Base-by-base conservation (phyloP, 2,888 invertebrate genomes). In the Tetrapedia diversipes region DNA sequence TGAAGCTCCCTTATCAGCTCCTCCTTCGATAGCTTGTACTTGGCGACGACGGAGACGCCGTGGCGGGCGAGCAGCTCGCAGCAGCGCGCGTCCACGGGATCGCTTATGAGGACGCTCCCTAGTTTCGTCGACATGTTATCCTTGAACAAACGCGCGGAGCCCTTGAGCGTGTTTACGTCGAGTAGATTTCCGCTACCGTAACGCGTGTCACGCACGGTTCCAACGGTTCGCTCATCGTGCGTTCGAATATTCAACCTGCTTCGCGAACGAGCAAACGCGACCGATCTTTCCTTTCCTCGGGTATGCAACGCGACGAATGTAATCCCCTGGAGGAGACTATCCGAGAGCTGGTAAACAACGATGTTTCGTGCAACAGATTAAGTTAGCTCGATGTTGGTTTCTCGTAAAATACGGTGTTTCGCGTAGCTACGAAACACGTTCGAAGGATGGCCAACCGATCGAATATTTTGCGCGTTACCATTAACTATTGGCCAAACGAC, bases 1-100 rank as follows among this genome's bases (percentile, higher is more conserved):
- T 95, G 94, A 72, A 98, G 95, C 93, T 97, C 97, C 86, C 95
- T 92, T 27, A 98, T 93, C 1, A 98, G 94, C 88, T 98, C 95
- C 4, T 96, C 96, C 88, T 95, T 95, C 0, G 95, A 92, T 86
- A 98, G 93, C 89, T 97, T 97, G 32, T 96, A 94, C 88, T 96
- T 97, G 84, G 95, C 95, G 56, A 95, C 95, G 70, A 98, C 97
- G 71, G 95, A 93, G 83, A 99, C 96, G 27, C 96, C 96, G 90
- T 97, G 94, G 45, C 94, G 92, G 81, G 94, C 92, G 29, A 99
- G 93, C 51, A 98, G 95, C 81, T 97, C 94, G 1, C 96, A 95
- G 92, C 99, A 99, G 81, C 96, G 95, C 24, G 94, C 93, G 89
- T 98, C 98, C 2, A 99, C 97, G 37, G 98, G 97, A 92, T 99